A percentile compares a stretch with the other conserved stretches of the same genome.
Evolutionary conservation across 2,888 invertebrate genomes (phyloP).

Genomic region (Zaprionus obscuricornis): DNA sequence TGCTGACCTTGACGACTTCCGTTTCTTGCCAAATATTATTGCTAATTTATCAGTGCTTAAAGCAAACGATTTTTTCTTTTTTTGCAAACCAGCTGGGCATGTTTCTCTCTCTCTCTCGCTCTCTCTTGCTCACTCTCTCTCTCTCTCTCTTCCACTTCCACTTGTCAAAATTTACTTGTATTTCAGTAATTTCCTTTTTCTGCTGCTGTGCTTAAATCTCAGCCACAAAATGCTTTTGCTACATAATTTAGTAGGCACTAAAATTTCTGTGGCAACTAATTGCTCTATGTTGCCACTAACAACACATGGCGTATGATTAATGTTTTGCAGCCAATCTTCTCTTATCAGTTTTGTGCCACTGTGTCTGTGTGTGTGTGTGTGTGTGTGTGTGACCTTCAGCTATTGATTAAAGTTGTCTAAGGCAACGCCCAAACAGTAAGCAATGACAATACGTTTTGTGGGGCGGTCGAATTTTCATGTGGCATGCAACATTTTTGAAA

Average conservation of each 20-base stretch:
- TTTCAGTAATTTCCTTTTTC: conserved; percentile 56
- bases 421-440: conserved; percentile 59
- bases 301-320: conserved; percentile 76
- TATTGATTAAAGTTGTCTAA: conserved; percentile 61
- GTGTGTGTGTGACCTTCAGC: conserved; percentile 49
- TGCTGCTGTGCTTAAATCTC: conserved; percentile 5
- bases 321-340: conserved; percentile 30
- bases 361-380: conserved; percentile 11
- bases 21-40: conserved; percentile 59
- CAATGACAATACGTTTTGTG: conserved; percentile 18
- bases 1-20: conserved; percentile 68
- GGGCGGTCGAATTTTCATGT: conserved; percentile 1
- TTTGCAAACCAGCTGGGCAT: conserved; percentile 32
- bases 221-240: conserved; percentile 32
- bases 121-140: conserved; percentile 41
- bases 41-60: conserved; percentile 65
- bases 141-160: conserved; percentile 56
- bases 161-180: no score
- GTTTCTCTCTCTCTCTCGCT: conserved; percentile 19
- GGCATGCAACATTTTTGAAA: no score
- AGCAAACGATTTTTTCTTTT: conserved; percentile 22
- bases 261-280: conserved; percentile 65
- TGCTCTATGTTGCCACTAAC: conserved; percentile 43
- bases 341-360: conserved; percentile 49
- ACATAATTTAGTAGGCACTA: conserved; percentile 60